A percentile compares a stretch with the other conserved stretches of the same genome.
Evolutionary conservation across 2,797 vertebrate species (phyloP).

Genomic region (Chrosomus eos): DNA sequence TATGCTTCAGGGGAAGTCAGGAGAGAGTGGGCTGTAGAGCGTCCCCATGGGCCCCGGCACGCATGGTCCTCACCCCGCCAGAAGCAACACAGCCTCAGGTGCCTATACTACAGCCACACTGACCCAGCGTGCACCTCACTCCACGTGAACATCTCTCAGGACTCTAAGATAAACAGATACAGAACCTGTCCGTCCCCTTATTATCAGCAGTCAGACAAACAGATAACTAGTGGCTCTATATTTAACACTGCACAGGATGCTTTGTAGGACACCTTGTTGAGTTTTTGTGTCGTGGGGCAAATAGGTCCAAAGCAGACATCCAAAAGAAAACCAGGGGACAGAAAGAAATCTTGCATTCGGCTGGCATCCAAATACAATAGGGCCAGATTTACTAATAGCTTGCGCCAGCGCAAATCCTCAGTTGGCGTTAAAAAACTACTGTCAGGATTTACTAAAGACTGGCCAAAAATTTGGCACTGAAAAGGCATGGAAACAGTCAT

Average conservation of each 20-base stretch:
- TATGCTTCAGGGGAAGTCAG: slow-evolving; percentile 62
- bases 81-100: slow-evolving; percentile 52
- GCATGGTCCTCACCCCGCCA: slow-evolving; percentile 45
- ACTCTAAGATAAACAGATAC: not conserved
- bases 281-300: slow-evolving; percentile 22
- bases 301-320: slow-evolving; percentile 45
- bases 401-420: too few relatives aligned
- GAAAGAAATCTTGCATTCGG: slow-evolving; percentile 31
- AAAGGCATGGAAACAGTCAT: too few relatives aligned
- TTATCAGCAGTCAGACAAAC: not conserved
- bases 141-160: not conserved
- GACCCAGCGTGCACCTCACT: slow-evolving; percentile 31
- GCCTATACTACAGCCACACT: slow-evolving; percentile 43
- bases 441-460: too few relatives aligned
- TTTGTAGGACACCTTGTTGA: slow-evolving; percentile 31
- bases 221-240: not conserved
- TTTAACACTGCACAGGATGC: slow-evolving; percentile 12
- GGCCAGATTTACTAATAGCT: not conserved
- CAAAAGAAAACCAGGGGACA: slow-evolving; percentile 47
- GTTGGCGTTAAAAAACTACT: too few relatives aligned
- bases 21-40: slow-evolving; percentile 49
- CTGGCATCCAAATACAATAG: slow-evolving; percentile 34
- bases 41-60: slow-evolving; percentile 49
- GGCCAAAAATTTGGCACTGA: too few relatives aligned
- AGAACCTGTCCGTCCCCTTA: not conserved